Conservation (phyloP, 2,113 vertebrate genomes). For the Colaptes auratus region DNA sequence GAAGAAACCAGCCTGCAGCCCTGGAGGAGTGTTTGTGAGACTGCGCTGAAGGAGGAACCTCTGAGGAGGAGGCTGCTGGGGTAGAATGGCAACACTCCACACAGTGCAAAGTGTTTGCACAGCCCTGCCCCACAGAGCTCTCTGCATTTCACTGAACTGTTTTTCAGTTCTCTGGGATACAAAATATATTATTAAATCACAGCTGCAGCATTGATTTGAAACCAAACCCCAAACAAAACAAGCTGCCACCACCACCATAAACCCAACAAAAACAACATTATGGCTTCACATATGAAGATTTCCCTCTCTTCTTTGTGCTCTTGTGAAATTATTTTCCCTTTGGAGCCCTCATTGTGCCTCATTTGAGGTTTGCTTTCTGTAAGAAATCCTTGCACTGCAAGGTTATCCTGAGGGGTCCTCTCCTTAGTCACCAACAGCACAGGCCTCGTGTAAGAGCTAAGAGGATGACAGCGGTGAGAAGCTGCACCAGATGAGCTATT, state of each 20-base stretch:
- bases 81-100: not conserved
- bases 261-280: not conserved
- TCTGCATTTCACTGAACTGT: not conserved
- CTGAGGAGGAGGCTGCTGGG: rapidly evolving
- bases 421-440: not conserved
- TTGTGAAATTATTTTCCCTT: not conserved
- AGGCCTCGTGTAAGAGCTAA: not conserved
- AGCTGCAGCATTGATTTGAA: not conserved
- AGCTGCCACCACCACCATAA: too few species aligned
- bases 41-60: not conserved
- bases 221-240: too few species aligned
- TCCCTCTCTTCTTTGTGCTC: not conserved
- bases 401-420: not conserved
- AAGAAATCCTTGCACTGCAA: not conserved
- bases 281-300: not conserved
- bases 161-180: not conserved
- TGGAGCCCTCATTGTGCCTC: not conserved
- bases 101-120: not conserved
- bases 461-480: not conserved
- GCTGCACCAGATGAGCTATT: not conserved
- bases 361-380: not conserved
- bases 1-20: slow-evolving; percentile 44
- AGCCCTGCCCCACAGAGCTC: not conserved
- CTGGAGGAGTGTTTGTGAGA: slow-evolving; percentile 67
- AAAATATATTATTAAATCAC: not conserved